phyloP scores from a whole-genome alignment of 2,888 invertebrate species.

The Phyto melanocephala region DNA sequence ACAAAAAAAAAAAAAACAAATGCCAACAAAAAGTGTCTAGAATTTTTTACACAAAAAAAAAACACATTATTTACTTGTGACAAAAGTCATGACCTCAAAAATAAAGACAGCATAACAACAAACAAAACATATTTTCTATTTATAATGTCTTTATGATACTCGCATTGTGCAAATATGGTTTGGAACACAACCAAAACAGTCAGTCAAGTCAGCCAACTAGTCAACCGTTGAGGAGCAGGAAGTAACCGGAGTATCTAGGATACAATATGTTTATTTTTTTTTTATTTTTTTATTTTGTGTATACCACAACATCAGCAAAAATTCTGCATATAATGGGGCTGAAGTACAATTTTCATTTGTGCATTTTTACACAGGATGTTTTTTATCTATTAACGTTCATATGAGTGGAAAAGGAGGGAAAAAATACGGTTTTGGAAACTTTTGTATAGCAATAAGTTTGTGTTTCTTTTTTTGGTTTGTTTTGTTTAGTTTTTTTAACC shows the following conservation, averaged over 20 bases:
- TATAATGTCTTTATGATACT: slow-evolving; percentile 1
- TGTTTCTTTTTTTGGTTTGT: background rate
- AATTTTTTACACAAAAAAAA: slow-evolving; percentile 29
- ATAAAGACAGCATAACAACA: background rate
- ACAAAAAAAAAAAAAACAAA: background rate
- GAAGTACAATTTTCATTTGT: slow-evolving; percentile 6
- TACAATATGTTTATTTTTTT: background rate
- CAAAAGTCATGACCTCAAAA: slow-evolving; percentile 56
- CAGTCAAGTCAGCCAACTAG: background rate
- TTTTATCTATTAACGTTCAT: slow-evolving; percentile 36
- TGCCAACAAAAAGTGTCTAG: background rate
- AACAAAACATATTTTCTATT: background rate
- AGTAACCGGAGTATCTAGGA: slow-evolving; percentile 16
- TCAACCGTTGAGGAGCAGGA: slow-evolving; percentile 15
- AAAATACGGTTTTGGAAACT: background rate
- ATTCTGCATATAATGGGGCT: background rate
- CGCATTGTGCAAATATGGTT: background rate
- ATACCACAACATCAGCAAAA: background rate
- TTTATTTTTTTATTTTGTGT: background rate
- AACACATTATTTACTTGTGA: slow-evolving; percentile 29
- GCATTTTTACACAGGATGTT: slow-evolving; percentile 14
- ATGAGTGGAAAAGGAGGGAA: background rate
- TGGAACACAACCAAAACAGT: slow-evolving; percentile 14
- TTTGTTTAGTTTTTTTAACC: background rate
- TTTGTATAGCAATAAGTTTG: background rate